These are phyloP conservation scores for Artibeus jamaicensis DNA, from an alignment of 2,797 vertebrate species.

Conservation along the genomic window DNA sequence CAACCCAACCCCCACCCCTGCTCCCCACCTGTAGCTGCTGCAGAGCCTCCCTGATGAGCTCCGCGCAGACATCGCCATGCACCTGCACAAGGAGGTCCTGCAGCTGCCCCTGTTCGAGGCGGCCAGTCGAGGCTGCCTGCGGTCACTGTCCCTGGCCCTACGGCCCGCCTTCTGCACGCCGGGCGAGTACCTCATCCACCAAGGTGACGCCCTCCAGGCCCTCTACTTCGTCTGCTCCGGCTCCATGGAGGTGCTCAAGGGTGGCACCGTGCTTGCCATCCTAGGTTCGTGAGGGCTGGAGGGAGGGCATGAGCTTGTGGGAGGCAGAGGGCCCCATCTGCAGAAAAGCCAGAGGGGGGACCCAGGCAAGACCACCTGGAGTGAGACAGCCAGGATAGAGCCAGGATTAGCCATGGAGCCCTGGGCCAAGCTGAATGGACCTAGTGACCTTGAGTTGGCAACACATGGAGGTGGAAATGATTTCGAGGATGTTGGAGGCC, in stretches of 20 bases:
- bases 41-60: slow-evolving; percentile 83
- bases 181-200: slow-evolving; percentile 82
- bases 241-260: slow-evolving; percentile 84
- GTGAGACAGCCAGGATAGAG: neutral
- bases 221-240: slow-evolving; percentile 83
- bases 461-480: neutral
- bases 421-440: neutral
- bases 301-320: neutral
- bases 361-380: neutral
- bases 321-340: neutral
- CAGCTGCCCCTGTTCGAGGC: slow-evolving; percentile 81
- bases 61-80: slow-evolving; percentile 83
- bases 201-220: slow-evolving; percentile 82
- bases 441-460: neutral
- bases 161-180: slow-evolving; percentile 81
- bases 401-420: neutral
- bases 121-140: slow-evolving; percentile 79
- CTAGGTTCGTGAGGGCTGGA: slow-evolving; percentile 73
- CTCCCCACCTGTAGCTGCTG: slow-evolving; percentile 71
- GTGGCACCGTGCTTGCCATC: slow-evolving; percentile 82
- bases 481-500: neutral
- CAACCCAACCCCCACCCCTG: neutral
- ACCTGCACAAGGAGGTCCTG: slow-evolving; percentile 83
- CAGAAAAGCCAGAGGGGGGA: neutral
- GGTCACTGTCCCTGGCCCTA: slow-evolving; percentile 80